Percentiles rank a stretch among this genome's conserved stretches.
These are phyloP conservation scores for Diploptera punctata DNA, from an alignment of 2,888 invertebrate genomes.

Conservation along the genomic window DNA sequence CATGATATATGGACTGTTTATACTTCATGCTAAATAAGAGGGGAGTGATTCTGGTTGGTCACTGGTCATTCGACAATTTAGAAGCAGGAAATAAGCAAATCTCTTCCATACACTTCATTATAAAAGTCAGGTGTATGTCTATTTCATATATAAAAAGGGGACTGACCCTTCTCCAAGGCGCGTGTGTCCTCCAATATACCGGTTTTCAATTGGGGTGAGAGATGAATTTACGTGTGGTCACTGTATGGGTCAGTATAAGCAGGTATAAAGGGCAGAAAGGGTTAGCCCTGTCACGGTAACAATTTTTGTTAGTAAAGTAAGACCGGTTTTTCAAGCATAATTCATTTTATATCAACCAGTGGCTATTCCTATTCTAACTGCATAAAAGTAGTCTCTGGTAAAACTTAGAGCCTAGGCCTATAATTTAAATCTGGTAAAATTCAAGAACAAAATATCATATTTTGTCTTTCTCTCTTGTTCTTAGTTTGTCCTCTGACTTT, in stretches of 20 bases:
- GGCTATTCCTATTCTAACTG: too few species aligned
- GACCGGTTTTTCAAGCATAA: not conserved
- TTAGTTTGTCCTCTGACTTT: too few species aligned
- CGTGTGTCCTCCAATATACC: not conserved
- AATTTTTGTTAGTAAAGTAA: not conserved
- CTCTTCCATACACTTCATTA: not conserved
- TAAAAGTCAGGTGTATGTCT: not conserved
- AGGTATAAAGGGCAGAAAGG: constrained; percentile 6
- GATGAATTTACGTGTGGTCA: not conserved
- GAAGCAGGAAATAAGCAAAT: not conserved
- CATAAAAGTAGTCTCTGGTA: too few species aligned
- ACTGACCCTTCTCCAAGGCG: constrained; percentile 4
- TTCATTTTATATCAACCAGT: too few species aligned
- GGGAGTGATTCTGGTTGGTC: constrained; percentile 6
- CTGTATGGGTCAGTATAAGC: constrained; percentile 6
- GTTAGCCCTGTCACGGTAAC: not conserved
- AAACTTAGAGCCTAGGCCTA: too few species aligned
- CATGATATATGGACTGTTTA: constrained; percentile 40
- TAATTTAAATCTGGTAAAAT: too few species aligned
- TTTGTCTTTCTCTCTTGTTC: too few species aligned
- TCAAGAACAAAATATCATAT: too few species aligned
- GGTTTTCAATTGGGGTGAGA: not conserved
- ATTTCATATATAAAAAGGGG: not conserved
- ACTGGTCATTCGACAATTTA: constrained; percentile 12
- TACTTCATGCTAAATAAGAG: constrained; percentile 20